These are phyloP conservation scores for Xiphophorus hellerii DNA, from an alignment of 2,113 vertebrate genomes.

Conservation along the genomic window DNA sequence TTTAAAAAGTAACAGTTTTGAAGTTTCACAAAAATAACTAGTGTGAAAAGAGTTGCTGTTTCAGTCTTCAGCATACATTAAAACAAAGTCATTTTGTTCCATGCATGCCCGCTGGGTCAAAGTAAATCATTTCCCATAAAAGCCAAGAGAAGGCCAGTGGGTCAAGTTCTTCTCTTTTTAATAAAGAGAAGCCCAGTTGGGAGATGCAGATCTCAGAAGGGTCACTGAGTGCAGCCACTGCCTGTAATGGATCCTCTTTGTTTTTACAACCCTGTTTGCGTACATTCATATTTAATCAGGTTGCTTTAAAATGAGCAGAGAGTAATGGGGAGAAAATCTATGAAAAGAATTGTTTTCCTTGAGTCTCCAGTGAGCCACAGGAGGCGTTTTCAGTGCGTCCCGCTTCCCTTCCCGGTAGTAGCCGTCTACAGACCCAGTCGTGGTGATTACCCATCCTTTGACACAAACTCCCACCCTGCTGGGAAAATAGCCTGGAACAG, in stretches of 20 bases:
- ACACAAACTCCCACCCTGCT: constrained; percentile 56
- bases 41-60: not conserved
- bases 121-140: constrained; percentile 44
- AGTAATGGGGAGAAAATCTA: constrained; percentile 32
- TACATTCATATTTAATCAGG: constrained; percentile 66
- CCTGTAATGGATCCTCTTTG: constrained; percentile 51
- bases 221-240: constrained; percentile 45
- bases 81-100: constrained; percentile 14
- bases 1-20: too few species aligned
- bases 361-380: constrained; percentile 6
- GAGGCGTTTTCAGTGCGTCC: constrained; percentile 20
- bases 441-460: constrained; percentile 48
- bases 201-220: constrained; percentile 19
- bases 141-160: not conserved
- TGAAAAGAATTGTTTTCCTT: not conserved
- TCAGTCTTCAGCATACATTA: constrained; percentile 6
- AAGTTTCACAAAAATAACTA: too few species aligned
- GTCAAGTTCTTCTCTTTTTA: constrained; percentile 32
- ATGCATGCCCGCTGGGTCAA: constrained; percentile 11
- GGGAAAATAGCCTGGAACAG: constrained; percentile 56
- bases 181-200: constrained; percentile 29
- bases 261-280: constrained; percentile 60
- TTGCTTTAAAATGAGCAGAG: constrained; percentile 37
- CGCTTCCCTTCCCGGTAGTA: constrained; percentile 41
- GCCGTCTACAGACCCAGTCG: constrained; percentile 35